Evolutionary conservation across 2,888 invertebrate species (phyloP).

Genomic region (Amphipoea lucens): DNA sequence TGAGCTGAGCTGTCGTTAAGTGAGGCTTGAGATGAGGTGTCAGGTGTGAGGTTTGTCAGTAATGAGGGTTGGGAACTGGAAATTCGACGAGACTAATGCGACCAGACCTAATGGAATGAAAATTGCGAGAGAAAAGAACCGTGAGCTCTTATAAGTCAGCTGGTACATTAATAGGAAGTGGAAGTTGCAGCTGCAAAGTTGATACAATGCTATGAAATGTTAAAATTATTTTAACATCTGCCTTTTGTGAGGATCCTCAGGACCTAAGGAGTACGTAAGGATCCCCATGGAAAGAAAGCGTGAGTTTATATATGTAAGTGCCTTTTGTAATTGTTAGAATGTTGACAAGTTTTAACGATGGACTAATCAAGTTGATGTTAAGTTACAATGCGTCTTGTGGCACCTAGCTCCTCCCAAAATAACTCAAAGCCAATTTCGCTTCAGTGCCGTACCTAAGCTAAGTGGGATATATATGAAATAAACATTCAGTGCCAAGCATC

Average conservation of each 20-base stretch:
- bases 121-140: not conserved
- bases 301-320: not conserved
- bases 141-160: not conserved
- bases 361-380: not conserved
- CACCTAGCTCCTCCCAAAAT: not conserved
- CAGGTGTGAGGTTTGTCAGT: slow-evolving; percentile 2
- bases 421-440: not conserved
- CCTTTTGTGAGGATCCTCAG: not conserved
- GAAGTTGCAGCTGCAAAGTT: not conserved
- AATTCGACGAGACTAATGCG: not conserved
- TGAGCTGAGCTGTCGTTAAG: slow-evolving; percentile 51
- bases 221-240: not conserved
- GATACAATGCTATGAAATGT: not conserved
- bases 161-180: too few relatives aligned
- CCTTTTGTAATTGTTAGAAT: not conserved
- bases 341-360: not conserved
- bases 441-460: not conserved
- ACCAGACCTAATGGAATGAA: not conserved
- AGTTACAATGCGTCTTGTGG: not conserved
- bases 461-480: not conserved
- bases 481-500: slow-evolving; percentile 1
- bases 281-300: not conserved
- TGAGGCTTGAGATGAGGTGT: slow-evolving; percentile 14
- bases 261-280: not conserved
- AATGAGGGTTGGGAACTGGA: not conserved